Conservation (phyloP, 2,888 invertebrate genomes). For the Plusia festucae region DNA sequence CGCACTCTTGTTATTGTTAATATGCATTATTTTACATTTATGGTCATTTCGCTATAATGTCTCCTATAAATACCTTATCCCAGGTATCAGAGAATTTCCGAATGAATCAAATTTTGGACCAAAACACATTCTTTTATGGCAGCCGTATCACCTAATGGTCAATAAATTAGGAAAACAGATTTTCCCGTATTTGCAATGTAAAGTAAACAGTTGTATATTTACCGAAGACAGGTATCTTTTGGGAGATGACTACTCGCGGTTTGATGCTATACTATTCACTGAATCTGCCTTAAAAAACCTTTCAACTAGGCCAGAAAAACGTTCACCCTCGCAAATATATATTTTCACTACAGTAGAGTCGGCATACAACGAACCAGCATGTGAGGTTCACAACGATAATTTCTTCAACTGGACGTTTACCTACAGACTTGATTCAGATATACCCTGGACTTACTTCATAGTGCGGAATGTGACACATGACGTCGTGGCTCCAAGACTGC, state of each 20-base stretch:
- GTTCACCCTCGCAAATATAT: conserved; percentile 64
- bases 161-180: conserved; percentile 9
- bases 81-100: conserved; percentile 10
- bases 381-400: conserved; percentile 69
- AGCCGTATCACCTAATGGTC: conserved; percentile 33
- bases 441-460: conserved; percentile 71
- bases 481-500: conserved; percentile 68
- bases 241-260: conserved; percentile 56
- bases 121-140: conserved; percentile 65
- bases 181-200: conserved; percentile 55
- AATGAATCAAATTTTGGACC: conserved; percentile 10
- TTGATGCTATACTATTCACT: conserved; percentile 69
- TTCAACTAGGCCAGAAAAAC: conserved; percentile 52
- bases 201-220: conserved; percentile 64
- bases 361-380: conserved; percentile 63
- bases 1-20: conserved; percentile 14
- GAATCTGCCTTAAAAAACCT: conserved; percentile 51
- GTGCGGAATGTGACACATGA: conserved; percentile 63
- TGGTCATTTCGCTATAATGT: conserved; percentile 5
- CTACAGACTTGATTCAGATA: conserved; percentile 73
- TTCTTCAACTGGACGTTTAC: conserved; percentile 80
- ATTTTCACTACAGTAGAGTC: conserved; percentile 71
- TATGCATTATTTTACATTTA: conserved; percentile 19
- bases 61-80: not conserved
- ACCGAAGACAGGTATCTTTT: conserved; percentile 62